Base-by-base conservation (phyloP, 2,113 vertebrate genomes). In the Notechis scutatus region DNA sequence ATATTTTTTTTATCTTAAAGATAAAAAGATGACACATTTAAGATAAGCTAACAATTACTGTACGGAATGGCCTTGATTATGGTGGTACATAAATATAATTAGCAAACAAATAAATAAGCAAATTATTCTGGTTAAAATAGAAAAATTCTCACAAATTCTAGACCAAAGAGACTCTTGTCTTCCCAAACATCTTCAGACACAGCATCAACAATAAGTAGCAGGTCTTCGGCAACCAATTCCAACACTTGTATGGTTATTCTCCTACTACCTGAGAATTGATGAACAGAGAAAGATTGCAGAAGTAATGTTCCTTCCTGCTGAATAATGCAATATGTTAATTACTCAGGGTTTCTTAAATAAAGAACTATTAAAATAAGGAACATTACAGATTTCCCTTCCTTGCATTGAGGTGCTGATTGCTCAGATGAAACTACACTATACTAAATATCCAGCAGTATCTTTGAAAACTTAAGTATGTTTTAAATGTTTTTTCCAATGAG, bases 131-230 rank as follows among this genome's bases (percentile, higher is more conserved):
- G 95, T 50, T 57, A 92, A 95, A 59, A 92, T 3, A 74, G 45
- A 94, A 92, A 4, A 87, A 89, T 52, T 85, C 98, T 98, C 96
- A 99, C 99, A 98, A 99, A 96, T 95, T 99, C 98, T 96, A 98
- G 96, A 54, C 98, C 99, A 97, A 98, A 98, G 96, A 99, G 98
- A 96, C 98, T 99, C 96, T 94, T 96, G 96, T 99, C 99, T 92
- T 98, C 98, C 99, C 99, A 99, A 97, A 99, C 97, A 92, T 98
- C 96, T 96, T 98, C 97, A 91, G 98, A 98, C 95, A 99, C 94
- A 5, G 98, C 97, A 96, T 98, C 98, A 96, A 97, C 96, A 87
- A 98, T 97, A 94, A 99, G 98, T 18, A 96, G 94, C 95, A 98
- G 69, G 26, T 97, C 94, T 93, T 98, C 98, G 85, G 97, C 93